Base-by-base conservation (phyloP, 2,888 invertebrate genomes). In the Epinotia bilunana region DNA sequence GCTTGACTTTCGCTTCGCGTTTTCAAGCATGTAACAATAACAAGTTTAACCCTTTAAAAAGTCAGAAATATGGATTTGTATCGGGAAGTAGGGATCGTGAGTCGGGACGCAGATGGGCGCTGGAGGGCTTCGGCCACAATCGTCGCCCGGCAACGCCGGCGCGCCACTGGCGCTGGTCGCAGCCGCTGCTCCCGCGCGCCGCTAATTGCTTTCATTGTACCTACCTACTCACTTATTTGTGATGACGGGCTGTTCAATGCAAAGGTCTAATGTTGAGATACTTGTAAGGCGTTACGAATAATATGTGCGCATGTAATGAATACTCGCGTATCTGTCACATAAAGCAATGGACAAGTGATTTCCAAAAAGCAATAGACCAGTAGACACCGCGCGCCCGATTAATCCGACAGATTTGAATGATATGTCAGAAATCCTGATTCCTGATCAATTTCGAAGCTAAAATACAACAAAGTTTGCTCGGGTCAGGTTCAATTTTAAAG, bases 171-270 rank as follows among this genome's bases (percentile, higher is more conserved):
- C 73, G 72, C 72, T 62, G 67, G 62, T 67, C 72, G 46, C 72
- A 60, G 74, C 64, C 74, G 74, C 60, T 58, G 13, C 55, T 33
- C 23, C 28, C 39, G 49, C 57, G 18, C 61, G 13, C 43, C 55
- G 61, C 46, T 70, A 76, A 74, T 74, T 74, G 65, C 65, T 49
- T 67, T 63, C 33, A 71, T 72, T 76, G 74, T 74, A 70, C 23
- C 23, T 74, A 70, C 23, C 23, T 28, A 28, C 61, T 33, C 49
- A 61, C 57, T 39, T 55, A 64, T 60, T 70, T 74, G 64, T n/a
- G 12, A 65, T 33, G 64, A 23, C 57, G 20, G 53, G 39, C 49
- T 60, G 49, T 53, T 67, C 46, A 39, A 73, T 60, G 28, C 28
- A n/a, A 28, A 74, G 13, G 39, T 43, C 33, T 73, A 57, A 23